phyloP scores from a whole-genome alignment of 2,888 invertebrate genomes.

The Metopia argyrocephala region DNA sequence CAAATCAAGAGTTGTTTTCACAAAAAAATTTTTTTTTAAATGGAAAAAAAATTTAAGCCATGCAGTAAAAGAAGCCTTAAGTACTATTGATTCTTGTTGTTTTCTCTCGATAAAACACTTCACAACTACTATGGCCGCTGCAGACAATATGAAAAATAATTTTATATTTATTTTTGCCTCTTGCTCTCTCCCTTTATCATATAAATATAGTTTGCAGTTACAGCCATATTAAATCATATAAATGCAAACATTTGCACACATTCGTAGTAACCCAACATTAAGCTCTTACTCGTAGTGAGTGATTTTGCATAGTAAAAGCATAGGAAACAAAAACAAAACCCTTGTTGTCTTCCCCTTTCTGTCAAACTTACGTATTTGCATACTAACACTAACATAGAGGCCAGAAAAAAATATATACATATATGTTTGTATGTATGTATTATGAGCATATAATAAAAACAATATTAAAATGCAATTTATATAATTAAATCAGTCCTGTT shows the following conservation, averaged over 20 bases:
- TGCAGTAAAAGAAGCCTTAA: slow-evolving; percentile 72
- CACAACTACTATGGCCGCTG: slow-evolving; percentile 38
- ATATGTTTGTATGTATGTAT: no score
- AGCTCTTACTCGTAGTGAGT: neutral
- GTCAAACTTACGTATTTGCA: slow-evolving; percentile 14
- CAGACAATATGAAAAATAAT: slow-evolving; percentile 4
- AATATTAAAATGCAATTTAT: slow-evolving; percentile 60
- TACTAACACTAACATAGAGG: neutral
- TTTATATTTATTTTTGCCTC: neutral
- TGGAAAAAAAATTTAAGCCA: slow-evolving; percentile 50
- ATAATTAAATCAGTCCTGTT: slow-evolving; percentile 48
- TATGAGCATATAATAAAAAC: slow-evolving; percentile 8
- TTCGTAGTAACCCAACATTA: neutral
- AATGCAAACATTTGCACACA: neutral
- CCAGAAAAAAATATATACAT: neutral
- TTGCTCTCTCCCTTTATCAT: neutral
- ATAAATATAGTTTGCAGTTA: slow-evolving; percentile 31
- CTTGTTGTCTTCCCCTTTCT: no score
- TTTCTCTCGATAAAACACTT: slow-evolving; percentile 58
- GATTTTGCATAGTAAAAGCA: slow-evolving; percentile 28
- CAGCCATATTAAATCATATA: slow-evolving; percentile 51
- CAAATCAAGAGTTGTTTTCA: slow-evolving; percentile 16
- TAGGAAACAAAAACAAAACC: neutral
- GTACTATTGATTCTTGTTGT: slow-evolving; percentile 70
- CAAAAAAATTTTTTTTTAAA: slow-evolving; percentile 18